Evolutionary conservation across 2,888 invertebrate species (phyloP), one percentile per base, ranked within the genome.

Genomic region (Drosophila quasianomalipes): DNA sequence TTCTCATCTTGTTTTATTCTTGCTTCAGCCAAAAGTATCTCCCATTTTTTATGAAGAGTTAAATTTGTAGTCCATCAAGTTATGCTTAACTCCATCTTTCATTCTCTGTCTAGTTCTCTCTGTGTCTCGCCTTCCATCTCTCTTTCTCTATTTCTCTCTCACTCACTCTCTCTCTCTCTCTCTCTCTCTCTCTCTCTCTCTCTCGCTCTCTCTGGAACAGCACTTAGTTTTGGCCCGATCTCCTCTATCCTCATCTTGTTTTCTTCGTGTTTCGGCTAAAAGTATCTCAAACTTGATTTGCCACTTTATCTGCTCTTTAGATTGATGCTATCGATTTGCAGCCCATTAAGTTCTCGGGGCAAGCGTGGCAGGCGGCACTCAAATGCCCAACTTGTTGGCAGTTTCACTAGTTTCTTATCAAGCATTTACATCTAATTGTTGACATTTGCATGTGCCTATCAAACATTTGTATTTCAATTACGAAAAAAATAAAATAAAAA

Each of bases 401-500:
- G 52, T 60, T 66, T 61, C 26, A 58, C 58, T 62, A 55, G 62
- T 41, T 59, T 57, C 52, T 76, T 75, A 70, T 76, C 70, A 59
- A 52, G 35, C 44, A 63, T 65, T 70, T 76, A 65, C 51, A 58
- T 44, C 52, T 39, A 49, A 70, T 70, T 80, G 80, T 79, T 58
- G 63, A 66, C 59, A 75, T 76, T 70, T 68, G 63, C 70, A 71
- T 75, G 61, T n/a, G 61, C 14, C 64, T 51, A 44, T 74, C 59
- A 77, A 79, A 74, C 74, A 79, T 59, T 79, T 76, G 58, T 58
- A 59, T 61, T 60, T 60, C 61, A 76, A 76, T 76, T 72, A 73
- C 54, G 57, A 62, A 62, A 62, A 62, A 39, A 49, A 19, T 26
- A 47, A 47, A 2, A 16, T 2, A 16, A 22, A 9, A 1, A 47